phyloP scores from a whole-genome alignment of 2,888 invertebrate species.

The Micoletzkya japonica region DNA sequence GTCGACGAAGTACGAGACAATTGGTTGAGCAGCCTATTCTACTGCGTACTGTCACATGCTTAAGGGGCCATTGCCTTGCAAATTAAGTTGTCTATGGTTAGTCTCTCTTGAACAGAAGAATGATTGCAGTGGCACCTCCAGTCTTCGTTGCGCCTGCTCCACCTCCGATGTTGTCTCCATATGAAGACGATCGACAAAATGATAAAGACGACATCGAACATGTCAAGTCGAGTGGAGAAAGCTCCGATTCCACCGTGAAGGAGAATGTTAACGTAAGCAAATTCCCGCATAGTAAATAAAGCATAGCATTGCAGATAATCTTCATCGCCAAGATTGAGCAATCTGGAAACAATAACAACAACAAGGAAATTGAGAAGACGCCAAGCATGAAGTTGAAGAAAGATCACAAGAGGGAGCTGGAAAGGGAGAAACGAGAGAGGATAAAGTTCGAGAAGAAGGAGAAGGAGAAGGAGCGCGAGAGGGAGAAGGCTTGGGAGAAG shows the following conservation, averaged over 20 bases:
- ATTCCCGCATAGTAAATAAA: background rate
- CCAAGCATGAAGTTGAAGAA: slow-evolving; percentile 12
- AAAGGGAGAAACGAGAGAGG: slow-evolving; percentile 19
- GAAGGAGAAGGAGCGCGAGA: slow-evolving; percentile 11
- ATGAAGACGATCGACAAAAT: background rate
- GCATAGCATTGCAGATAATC: slow-evolving; percentile 14
- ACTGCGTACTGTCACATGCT: no score
- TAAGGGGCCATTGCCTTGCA: background rate
- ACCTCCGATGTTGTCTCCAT: slow-evolving; percentile 11
- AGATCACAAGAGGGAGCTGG: slow-evolving; percentile 10
- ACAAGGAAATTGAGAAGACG: background rate
- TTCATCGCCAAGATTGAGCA: slow-evolving; percentile 27
- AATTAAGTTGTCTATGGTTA: background rate
- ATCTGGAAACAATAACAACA: background rate
- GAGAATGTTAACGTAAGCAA: slow-evolving; percentile 24
- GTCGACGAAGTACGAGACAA: slow-evolving; percentile 16
- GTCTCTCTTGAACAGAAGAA: background rate
- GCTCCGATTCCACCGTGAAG: slow-evolving; percentile 23
- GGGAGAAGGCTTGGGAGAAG: slow-evolving; percentile 8
- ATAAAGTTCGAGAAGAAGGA: background rate
- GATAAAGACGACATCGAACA: slow-evolving; percentile 1
- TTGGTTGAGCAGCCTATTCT: no score
- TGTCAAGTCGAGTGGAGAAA: slow-evolving; percentile 11
- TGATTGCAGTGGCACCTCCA: slow-evolving; percentile 25
- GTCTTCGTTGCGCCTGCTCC: slow-evolving; percentile 29